Conservation (phyloP, 2,797 vertebrate species). For the Microtus agrestis region DNA sequence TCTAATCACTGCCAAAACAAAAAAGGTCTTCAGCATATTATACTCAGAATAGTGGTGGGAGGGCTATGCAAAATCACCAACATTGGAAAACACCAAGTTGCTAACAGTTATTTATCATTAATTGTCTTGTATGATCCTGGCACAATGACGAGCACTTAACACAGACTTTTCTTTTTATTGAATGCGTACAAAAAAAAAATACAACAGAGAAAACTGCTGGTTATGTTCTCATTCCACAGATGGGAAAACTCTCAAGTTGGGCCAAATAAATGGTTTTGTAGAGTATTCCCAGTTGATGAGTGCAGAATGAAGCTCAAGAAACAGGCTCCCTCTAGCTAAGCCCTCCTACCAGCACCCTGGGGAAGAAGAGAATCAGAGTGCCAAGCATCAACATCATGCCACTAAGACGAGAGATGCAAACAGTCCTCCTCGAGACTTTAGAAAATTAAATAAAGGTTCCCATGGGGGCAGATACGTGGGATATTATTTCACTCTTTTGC, state of each 20-base stretch:
- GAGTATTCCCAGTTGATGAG: background rate
- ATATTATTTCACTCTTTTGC: background rate
- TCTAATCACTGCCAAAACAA: background rate
- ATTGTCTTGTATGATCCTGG: background rate
- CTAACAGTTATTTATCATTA: background rate
- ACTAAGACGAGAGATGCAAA: background rate
- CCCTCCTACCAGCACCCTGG: background rate
- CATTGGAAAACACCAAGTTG: background rate
- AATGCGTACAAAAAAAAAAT: constrained; percentile 4
- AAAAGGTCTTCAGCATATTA: background rate
- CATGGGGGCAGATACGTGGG: background rate
- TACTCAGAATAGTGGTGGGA: background rate
- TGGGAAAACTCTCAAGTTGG: background rate
- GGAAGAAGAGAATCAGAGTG: background rate
- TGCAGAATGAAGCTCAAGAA: background rate
- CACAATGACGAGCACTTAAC: background rate
- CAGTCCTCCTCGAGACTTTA: background rate
- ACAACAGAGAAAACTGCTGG: background rate
- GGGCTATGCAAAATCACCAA: background rate
- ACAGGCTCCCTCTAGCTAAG: background rate
- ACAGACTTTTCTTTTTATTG: constrained; percentile 35
- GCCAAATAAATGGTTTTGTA: background rate
- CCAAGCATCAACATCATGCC: background rate
- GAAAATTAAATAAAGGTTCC: constrained; percentile 15
- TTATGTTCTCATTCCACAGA: background rate